Base-by-base conservation (phyloP, 2,888 invertebrate genomes). In the Ectemnius cavifrons region DNA sequence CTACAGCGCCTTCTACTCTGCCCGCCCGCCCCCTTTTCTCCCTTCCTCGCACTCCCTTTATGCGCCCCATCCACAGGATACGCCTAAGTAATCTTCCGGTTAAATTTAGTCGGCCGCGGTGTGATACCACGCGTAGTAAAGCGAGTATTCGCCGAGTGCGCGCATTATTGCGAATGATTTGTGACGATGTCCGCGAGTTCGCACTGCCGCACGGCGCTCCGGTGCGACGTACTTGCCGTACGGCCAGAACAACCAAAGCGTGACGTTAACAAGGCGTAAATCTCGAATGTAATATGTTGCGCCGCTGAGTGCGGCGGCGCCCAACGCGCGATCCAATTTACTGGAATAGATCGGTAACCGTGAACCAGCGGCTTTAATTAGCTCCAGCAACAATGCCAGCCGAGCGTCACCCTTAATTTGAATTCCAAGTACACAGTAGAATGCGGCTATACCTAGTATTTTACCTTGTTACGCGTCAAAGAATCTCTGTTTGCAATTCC, bases 241-340 rank as follows among this genome's bases (percentile, higher is more conserved):
- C 49, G 73, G 47, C 59, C 57, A 62, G 75, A 37, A 37, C 71
- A 81, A 78, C 78, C 75, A 79, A 83, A 84, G 71, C 74, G 74
- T 78, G 82, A 83, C 83, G 76, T 81, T 83, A 83, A 83, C 83
- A 81, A 83, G 83, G 81, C 83, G 81, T 83, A 83, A 83, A 83
- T 83, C 82, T 78, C 73, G 60, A 52, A 57, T 67, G 80, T 80
- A 80, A 82, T 83, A 82, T 72, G 80, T 78, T 63, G 59, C 69
- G 71, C 37, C 47, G 37, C 67, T 60, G 63, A 63, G 75, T 75
- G 70, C 72, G 63, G 63, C 56, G 20, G 6, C 63, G 47, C 59
- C 27, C 49, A n/a, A n/a, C 57, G 56, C 57, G 56, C 72, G 76
- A 70, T 69, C 73, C 71, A 78, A 78, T 83, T 83, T 67, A 82